A percentile compares a stretch with the other conserved stretches of the same genome.
These are phyloP conservation scores for Hybognathus amarus DNA, from an alignment of 2,797 vertebrate species.

Conservation along the genomic window DNA sequence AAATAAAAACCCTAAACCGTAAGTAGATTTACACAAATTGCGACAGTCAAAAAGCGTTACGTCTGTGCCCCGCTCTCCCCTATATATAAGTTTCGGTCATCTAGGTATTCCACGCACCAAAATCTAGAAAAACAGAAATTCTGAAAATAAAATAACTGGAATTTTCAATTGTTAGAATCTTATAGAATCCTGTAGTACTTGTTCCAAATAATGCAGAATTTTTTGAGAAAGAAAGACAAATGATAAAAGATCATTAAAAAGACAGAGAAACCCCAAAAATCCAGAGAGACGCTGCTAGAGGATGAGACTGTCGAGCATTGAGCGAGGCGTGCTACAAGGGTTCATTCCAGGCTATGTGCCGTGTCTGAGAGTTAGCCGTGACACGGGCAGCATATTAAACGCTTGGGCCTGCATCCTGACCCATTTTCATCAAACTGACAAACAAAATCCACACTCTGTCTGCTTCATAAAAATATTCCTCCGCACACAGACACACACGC, in stretches of 20 bases:
- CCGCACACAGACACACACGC: constrained; percentile 5
- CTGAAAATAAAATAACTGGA: neutral
- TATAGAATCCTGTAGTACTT: neutral
- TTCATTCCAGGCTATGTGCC: constrained; percentile 72
- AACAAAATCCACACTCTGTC: constrained; percentile 70
- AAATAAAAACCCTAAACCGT: too few relatives aligned
- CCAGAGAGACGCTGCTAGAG: constrained; percentile 22
- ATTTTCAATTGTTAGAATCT: neutral
- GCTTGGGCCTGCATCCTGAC: constrained; percentile 73
- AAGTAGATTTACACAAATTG: too few relatives aligned
- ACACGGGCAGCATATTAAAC: constrained; percentile 77
- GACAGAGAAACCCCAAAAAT: neutral
- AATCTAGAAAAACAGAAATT: neutral
- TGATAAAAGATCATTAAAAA: neutral
- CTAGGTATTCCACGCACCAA: neutral
- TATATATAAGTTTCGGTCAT: neutral
- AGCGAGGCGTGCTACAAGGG: constrained; percentile 61
- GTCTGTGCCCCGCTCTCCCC: too few relatives aligned
- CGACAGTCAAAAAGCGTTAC: too few relatives aligned
- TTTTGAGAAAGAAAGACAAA: neutral
- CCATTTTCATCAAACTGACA: constrained; percentile 80
- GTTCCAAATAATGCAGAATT: neutral
- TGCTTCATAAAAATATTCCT: constrained; percentile 43
- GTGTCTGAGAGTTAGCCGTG: constrained; percentile 68
- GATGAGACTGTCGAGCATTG: neutral